A percentile compares a stretch with the other conserved stretches of the same genome.
Evolutionary conservation across 2,888 invertebrate species (phyloP).

Genomic region (Argynnis bischoffii): DNA sequence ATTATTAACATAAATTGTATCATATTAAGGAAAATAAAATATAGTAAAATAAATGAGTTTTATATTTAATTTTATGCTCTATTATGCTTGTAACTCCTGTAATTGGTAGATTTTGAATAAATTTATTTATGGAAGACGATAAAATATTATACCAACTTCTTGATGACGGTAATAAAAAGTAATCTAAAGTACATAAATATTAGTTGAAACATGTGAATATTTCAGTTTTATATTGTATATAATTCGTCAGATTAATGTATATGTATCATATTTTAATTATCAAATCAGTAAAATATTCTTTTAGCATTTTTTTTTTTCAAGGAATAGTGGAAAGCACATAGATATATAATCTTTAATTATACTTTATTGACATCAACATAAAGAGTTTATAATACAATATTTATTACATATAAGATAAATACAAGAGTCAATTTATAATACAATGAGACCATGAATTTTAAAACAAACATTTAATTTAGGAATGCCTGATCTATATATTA

Average conservation of each 20-base stretch:
- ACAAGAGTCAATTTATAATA: slow-evolving; percentile 74
- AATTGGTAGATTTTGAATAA: too few relatives aligned
- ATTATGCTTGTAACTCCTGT: too few relatives aligned
- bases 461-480: slow-evolving; percentile 69
- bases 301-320: not conserved
- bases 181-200: too few relatives aligned
- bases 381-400: slow-evolving; percentile 74
- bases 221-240: too few relatives aligned
- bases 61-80: slow-evolving; percentile 7
- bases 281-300: too few relatives aligned
- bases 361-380: slow-evolving; percentile 78
- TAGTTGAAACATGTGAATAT: too few relatives aligned
- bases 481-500: slow-evolving; percentile 58
- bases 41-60: slow-evolving; percentile 9
- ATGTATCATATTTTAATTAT: too few relatives aligned
- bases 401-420: slow-evolving; percentile 71
- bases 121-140: too few relatives aligned
- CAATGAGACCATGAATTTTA: slow-evolving; percentile 76
- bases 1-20: slow-evolving; percentile 21
- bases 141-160: too few relatives aligned
- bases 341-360: slow-evolving; percentile 52
- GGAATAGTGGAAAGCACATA: slow-evolving; percentile 1
- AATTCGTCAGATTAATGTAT: too few relatives aligned
- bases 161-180: too few relatives aligned
- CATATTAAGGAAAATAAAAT: slow-evolving; percentile 2